These are phyloP conservation scores for Ceraclea dissimilis DNA, from an alignment of 2,888 invertebrate species.

Conservation along the genomic window DNA sequence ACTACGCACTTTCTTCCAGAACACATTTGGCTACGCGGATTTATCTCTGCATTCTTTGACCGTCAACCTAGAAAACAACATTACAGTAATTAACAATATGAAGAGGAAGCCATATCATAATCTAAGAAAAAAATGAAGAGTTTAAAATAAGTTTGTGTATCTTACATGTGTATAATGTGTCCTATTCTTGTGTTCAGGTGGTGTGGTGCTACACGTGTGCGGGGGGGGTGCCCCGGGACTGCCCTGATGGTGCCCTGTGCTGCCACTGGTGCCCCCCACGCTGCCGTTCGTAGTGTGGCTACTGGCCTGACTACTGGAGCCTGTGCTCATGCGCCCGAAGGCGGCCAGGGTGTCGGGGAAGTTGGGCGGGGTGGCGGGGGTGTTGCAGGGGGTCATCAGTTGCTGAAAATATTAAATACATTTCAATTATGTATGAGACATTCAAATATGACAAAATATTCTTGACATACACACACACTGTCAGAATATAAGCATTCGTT, in stretches of 20 bases:
- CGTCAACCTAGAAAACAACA: constrained; percentile 41
- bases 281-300: constrained; percentile 34
- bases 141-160: no score
- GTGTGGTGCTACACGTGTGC: constrained; percentile 41
- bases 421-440: no score
- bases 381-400: constrained; percentile 88
- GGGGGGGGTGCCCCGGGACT: constrained; percentile 39
- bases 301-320: constrained; percentile 42
- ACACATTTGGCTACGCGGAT: constrained; percentile 26
- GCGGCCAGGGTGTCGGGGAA: constrained; percentile 86
- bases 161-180: constrained; percentile 16
- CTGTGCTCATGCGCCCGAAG: constrained; percentile 80
- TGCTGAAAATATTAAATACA: constrained; percentile 40
- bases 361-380: constrained; percentile 90
- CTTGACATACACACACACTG: no score
- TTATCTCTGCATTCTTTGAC: constrained; percentile 52
- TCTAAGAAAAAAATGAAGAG: no score
- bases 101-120: neutral
- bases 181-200: constrained; percentile 30
- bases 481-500: no score
- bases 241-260: constrained; percentile 43
- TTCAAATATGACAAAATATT: no score
- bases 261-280: constrained; percentile 37
- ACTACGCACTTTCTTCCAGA: neutral
- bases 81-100: neutral